Percentiles rank a stretch among this genome's conserved stretches.
Evolutionary conservation across 2,113 vertebrate species (phyloP).

Genomic region (Percina caprodes): DNA sequence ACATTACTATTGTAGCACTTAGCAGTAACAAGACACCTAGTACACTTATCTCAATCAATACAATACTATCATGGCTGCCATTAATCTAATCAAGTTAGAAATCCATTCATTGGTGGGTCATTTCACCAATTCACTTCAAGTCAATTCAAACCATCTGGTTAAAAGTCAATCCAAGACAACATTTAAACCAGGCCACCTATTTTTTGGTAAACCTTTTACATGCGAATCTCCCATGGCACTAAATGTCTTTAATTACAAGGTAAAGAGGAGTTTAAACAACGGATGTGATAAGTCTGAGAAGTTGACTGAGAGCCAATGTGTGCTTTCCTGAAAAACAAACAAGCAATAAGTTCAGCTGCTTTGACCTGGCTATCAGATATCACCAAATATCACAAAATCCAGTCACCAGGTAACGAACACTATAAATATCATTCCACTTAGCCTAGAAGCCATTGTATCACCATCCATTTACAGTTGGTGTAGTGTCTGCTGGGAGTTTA

Average conservation of each 20-base stretch:
- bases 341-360: slow-evolving; percentile 4
- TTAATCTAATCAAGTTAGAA: background rate
- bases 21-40: background rate
- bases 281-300: slow-evolving; percentile 35
- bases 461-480: background rate
- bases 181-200: background rate
- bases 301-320: background rate
- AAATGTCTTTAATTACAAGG: slow-evolving; percentile 71
- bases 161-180: slow-evolving; percentile 2
- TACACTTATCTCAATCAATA: background rate
- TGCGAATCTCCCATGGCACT: slow-evolving; percentile 15
- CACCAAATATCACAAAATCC: slow-evolving; percentile 2
- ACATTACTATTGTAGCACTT: background rate
- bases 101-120: background rate
- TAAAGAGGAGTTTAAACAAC: slow-evolving; percentile 51
- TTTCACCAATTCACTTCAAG: background rate
- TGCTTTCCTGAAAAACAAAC: slow-evolving; percentile 21
- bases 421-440: background rate
- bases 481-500: background rate
- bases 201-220: slow-evolving; percentile 24
- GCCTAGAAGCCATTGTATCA: background rate
- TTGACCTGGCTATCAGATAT: background rate
- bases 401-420: background rate
- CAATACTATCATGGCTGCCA: background rate
- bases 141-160: slow-evolving; percentile 2